Evolutionary conservation across 53 echinoderm and acorn worm species (phyloP), one percentile per base, ranked within the genome.

Genomic region (Paracentrotus lividus): DNA sequence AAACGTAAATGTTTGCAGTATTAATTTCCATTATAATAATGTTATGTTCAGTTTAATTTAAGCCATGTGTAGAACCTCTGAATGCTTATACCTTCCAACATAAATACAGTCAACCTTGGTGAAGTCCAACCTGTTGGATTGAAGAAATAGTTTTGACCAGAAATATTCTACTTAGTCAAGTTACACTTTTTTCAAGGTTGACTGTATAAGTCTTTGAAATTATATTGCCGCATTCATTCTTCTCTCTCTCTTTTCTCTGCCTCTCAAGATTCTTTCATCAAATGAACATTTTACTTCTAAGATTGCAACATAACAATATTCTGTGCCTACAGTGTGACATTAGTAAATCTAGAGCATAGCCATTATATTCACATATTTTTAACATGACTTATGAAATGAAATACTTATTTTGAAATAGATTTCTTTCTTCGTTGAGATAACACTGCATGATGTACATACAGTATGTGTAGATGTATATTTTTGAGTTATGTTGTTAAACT

Each of bases 381-480:
- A 26, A n/a, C 45, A 24, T n/a, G 3, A 38, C n/a, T 81, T 24
- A 47, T 81, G 42, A 77, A n/a, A n/a, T n/a, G n/a, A n/a, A n/a
- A 42, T 77, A 18, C 18, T n/a, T 81, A 44, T 26, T 45, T 26
- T 42, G 15, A 16, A 16, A 16, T 5, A 4, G 36, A 40, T 45
- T 43, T 77, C 43, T 77, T 8, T 81, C n/a, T 26, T 81, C 26
- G 21, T 47, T 44, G 44, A 16, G 36, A 45, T 81, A 47, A 18
- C 76, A 81, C 81, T 49, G 47, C 44, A 81, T n/a, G 47, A 81
- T 81, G 81, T 81, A 81, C 23, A 81, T 81, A 81, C 10, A 57
- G n/a, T n/a, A n/a, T n/a, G 18, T 26, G n/a, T 44, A 44, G 49
- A 81, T 81, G 81, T 81, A 44, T 45, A 81, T 44, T 45, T 81